Evolutionary conservation across 2,797 vertebrate species (phyloP).

Genomic region (Rallus crepitans): DNA sequence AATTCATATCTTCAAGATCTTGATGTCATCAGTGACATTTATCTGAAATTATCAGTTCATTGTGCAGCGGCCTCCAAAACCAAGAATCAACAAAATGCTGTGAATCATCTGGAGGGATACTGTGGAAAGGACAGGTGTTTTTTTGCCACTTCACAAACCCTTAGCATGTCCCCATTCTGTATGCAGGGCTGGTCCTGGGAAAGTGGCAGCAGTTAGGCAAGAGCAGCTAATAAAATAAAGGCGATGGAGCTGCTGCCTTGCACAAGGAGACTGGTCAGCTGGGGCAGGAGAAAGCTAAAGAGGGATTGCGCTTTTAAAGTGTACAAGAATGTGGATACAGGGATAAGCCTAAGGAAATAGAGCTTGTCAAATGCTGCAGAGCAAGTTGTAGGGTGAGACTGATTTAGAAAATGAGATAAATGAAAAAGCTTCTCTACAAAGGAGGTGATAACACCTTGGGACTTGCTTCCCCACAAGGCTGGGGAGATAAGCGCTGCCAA

Average conservation of each 20-base stretch:
- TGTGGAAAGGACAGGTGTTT: background rate
- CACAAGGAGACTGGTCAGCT: background rate
- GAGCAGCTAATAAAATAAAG: background rate
- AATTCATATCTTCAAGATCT: background rate
- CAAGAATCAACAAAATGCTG: background rate
- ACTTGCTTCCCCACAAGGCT: background rate
- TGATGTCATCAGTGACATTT: background rate
- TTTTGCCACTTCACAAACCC: background rate
- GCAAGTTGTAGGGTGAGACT: accelerated
- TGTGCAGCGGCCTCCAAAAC: background rate
- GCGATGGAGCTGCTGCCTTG: background rate
- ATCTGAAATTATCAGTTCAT: background rate
- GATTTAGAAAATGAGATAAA: background rate
- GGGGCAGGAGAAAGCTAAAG: background rate
- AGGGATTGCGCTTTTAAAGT: background rate
- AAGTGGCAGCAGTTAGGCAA: background rate
- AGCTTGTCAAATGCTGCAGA: background rate
- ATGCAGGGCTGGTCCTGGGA: background rate
- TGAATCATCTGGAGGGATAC: background rate
- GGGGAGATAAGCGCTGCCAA: background rate
- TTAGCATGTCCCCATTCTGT: background rate
- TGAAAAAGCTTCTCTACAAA: background rate
- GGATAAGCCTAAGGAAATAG: background rate
- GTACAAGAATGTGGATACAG: background rate
- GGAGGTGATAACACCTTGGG: background rate